These are phyloP conservation scores for Papilio protenor DNA, from an alignment of 2,888 invertebrate genomes.

Conservation along the genomic window DNA sequence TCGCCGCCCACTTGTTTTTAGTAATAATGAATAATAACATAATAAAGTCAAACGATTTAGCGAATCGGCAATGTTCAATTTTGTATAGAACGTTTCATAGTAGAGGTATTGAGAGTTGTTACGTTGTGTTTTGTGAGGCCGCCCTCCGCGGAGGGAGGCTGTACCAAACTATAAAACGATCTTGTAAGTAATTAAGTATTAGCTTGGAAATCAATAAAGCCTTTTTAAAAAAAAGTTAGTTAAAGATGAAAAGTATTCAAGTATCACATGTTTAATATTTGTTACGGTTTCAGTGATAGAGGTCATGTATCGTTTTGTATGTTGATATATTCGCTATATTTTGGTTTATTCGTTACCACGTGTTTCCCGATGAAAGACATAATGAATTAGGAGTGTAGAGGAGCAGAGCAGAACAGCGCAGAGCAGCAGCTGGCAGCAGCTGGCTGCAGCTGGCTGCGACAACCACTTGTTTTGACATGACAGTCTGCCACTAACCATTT, in stretches of 20 bases:
- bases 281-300: slow-evolving; percentile 79
- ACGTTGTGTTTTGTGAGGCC: slow-evolving; percentile 76
- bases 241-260: slow-evolving; percentile 79
- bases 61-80: slow-evolving; percentile 83
- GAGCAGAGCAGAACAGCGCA: not conserved
- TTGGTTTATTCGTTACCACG: slow-evolving; percentile 78
- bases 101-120: slow-evolving; percentile 82
- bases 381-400: slow-evolving; percentile 71
- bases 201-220: slow-evolving; percentile 83
- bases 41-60: slow-evolving; percentile 76
- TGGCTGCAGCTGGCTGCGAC: slow-evolving; percentile 59
- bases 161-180: slow-evolving; percentile 81
- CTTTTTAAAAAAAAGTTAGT: slow-evolving; percentile 79
- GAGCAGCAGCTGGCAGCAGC: slow-evolving; percentile 45
- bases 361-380: slow-evolving; percentile 83
- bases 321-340: slow-evolving; percentile 66
- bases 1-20: slow-evolving; percentile 78
- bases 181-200: slow-evolving; percentile 84
- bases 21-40: slow-evolving; percentile 53
- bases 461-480: slow-evolving; percentile 78
- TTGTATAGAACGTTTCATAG: slow-evolving; percentile 84
- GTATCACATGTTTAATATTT: slow-evolving; percentile 80
- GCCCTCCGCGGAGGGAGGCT: slow-evolving; percentile 54
- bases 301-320: slow-evolving; percentile 79
- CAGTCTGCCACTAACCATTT: slow-evolving; percentile 81